Base-by-base conservation (phyloP, 2,888 invertebrate species). In the Papilio protenor region DNA sequence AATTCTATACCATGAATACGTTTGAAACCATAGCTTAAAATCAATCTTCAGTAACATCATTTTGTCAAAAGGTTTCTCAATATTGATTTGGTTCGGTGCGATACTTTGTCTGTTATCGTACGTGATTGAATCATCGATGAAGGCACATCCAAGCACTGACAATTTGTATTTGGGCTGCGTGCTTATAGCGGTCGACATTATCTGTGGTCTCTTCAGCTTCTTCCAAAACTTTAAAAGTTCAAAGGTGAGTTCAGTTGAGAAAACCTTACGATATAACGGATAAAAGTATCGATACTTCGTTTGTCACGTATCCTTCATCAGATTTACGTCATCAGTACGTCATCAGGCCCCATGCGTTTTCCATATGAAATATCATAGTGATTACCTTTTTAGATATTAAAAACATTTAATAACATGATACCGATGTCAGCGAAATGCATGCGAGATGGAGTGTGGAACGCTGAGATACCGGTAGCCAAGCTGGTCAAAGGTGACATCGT, bases 191-290 rank as follows among this genome's bases (percentile, higher is more conserved):
- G 99, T 99, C 87, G 99, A 99, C 88, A 96, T 99, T 90, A 97
- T 99, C 83, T 99, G 99, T 91, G 99, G 99, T 88, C 96, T 98
- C 90, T 99, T 99, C 96, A 99, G 99, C 87, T 99, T 99, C 95
- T 98, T 98, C 94, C 99, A 99, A 95, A 99, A 99, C 94, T 98
- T 97, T 90, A 99, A 99, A 95, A 98, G 98, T 92, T 98, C 98
- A 84, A 98, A 94, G 90, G 94, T 93, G 73, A 76, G 78, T 59
- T 40, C 23, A 21, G 2, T 59, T 27, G 1, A 52, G 18, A 16
- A 52, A 52, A n/a, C 8, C 55, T 55, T 5, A 18, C n/a, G 10
- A 18, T n/a, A n/a, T 47, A 55, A 55, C 8, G 4, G 21, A 11
- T 6, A n/a, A n/a, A 21, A n/a, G 8, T 21, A 55, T n/a, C 16